These are phyloP conservation scores for Eriocheir sinensis DNA, from an alignment of 1,140 invertebrate genomes.

Conservation along the genomic window DNA sequence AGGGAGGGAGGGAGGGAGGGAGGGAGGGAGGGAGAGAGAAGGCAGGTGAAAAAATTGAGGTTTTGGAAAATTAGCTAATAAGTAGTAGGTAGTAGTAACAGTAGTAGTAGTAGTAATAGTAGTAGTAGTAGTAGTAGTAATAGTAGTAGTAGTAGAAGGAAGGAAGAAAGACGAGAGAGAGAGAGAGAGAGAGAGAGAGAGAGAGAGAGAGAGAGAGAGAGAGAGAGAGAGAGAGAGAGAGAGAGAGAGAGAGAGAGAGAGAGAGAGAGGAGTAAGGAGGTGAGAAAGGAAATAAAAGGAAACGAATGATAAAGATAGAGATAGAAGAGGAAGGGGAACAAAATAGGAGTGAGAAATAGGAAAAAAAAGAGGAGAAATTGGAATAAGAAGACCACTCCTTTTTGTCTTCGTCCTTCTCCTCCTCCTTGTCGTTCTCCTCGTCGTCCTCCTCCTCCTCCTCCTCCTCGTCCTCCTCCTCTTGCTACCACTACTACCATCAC, in stretches of 20 bases:
- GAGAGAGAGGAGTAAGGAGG: neutral
- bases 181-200: neutral
- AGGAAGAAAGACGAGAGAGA: neutral
- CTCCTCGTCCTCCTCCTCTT: no score
- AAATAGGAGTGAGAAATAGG: no score
- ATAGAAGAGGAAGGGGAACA: no score
- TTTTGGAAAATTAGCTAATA: neutral
- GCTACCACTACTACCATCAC: no score
- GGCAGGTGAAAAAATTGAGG: neutral
- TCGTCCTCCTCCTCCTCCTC: no score
- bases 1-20: neutral
- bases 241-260: constrained; percentile 31
- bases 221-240: constrained; percentile 45
- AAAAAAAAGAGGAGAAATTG: neutral
- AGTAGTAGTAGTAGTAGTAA: no score
- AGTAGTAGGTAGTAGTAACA: neutral
- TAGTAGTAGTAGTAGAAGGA: neutral
- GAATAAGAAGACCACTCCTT: no score
- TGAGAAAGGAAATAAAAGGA: neutral
- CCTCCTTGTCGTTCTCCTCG: no score
- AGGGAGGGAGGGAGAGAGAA: neutral
- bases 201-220: constrained; percentile 43
- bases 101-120: no score
- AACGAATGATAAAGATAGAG: neutral
- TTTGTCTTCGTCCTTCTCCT: no score